Conservation (phyloP, 92 coral and sea anemone genomes). For the Parazoanthus atlanticus region DNA sequence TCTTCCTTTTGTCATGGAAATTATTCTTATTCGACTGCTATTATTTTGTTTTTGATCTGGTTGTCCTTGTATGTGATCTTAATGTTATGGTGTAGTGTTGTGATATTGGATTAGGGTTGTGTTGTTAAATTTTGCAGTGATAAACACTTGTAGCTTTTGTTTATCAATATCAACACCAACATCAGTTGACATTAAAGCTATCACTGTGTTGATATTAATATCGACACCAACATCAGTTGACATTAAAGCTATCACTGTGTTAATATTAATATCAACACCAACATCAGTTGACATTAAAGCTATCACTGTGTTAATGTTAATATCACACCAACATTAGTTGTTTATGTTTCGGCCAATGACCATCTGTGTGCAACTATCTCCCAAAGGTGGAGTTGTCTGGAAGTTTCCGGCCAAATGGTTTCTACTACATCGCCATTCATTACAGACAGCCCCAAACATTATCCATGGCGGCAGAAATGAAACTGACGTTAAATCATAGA, state of each 20-base stretch:
- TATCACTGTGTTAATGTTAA: too few relatives aligned
- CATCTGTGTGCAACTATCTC: background rate
- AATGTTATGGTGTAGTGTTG: background rate
- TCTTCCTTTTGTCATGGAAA: background rate
- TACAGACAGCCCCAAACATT: slow-evolving; percentile 58
- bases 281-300: too few relatives aligned
- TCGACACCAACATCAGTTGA: background rate
- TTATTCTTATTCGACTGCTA: too few relatives aligned
- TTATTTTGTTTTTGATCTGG: background rate
- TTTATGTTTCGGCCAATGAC: too few relatives aligned
- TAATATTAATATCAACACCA: background rate
- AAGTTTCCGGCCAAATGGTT: slow-evolving; percentile 36
- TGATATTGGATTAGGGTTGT: background rate
- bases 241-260: too few relatives aligned
- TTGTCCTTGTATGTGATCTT: background rate
- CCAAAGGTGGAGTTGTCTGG: slow-evolving; percentile 42
- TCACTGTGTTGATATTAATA: too few relatives aligned
- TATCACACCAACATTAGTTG: background rate
- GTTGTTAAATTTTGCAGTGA: background rate
- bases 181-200: too few relatives aligned
- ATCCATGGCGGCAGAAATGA: slow-evolving; percentile 53
- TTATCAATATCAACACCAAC: background rate
- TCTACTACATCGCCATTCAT: slow-evolving; percentile 68
- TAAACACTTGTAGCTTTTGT: background rate
- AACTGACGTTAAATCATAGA: slow-evolving; percentile 29